Conservation (phyloP, 2,888 invertebrate species). For the Isoperla grammatica region DNA sequence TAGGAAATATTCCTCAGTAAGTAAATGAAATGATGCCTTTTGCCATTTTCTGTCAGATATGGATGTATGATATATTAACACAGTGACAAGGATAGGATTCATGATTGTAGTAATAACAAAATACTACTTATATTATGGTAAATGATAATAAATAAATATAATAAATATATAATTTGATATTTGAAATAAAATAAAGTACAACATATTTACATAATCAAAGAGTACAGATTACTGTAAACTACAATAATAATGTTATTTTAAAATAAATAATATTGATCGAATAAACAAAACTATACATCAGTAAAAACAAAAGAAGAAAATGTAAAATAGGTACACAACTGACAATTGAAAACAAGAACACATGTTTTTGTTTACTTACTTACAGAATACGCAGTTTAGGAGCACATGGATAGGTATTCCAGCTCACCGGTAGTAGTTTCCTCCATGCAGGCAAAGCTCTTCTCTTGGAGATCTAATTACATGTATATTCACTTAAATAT, state of each 20-base stretch:
- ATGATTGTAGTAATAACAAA: conserved; percentile 8
- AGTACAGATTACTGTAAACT: not conserved
- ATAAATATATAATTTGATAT: conserved; percentile 4
- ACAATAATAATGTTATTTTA: not conserved
- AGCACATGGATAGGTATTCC: too few relatives aligned
- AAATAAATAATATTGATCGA: conserved; percentile 1
- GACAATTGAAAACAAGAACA: not conserved
- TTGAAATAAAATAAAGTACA: conserved; percentile 2
- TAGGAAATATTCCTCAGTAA: too few relatives aligned
- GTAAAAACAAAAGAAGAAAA: conserved; percentile 6
- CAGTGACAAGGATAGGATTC: not conserved
- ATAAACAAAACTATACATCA: conserved; percentile 1
- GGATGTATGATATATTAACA: not conserved
- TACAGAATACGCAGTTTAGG: not conserved
- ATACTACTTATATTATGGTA: not conserved
- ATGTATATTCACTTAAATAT: too few relatives aligned
- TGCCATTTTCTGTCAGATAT: too few relatives aligned
- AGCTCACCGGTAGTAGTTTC: too few relatives aligned
- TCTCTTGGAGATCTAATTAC: too few relatives aligned
- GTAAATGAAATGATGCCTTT: too few relatives aligned
- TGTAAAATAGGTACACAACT: not conserved
- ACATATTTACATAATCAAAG: not conserved
- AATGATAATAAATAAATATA: conserved; percentile 6
- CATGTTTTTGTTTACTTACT: not conserved
- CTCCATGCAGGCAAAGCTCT: too few relatives aligned